Evolutionary conservation across 2,113 vertebrate species (phyloP).

Genomic region (Tyto alba): DNA sequence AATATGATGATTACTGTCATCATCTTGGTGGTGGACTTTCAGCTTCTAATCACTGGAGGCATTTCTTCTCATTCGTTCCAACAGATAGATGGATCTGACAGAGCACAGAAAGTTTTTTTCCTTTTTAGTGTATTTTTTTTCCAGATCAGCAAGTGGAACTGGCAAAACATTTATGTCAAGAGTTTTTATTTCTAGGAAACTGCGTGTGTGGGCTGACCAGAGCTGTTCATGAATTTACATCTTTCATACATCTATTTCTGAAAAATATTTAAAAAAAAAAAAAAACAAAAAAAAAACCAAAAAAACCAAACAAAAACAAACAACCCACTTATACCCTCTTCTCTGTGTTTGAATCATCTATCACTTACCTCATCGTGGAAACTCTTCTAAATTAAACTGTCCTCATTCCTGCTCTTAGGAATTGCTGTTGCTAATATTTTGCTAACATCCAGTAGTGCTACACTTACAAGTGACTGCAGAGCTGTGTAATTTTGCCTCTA

Average conservation of each 20-base stretch:
- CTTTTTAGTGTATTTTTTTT: not conserved
- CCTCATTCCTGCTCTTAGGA: not conserved
- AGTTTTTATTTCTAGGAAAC: not conserved
- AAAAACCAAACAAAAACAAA: too few species aligned
- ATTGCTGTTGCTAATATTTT: not conserved
- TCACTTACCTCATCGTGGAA: not conserved
- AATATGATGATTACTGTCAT: not conserved
- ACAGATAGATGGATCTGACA: not conserved
- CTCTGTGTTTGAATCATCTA: not conserved
- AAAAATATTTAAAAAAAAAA: not conserved
- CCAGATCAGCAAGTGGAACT: not conserved
- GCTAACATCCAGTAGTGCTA: not conserved
- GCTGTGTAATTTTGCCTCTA: not conserved
- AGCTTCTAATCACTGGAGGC: not conserved
- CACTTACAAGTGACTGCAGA: not conserved
- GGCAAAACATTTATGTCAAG: not conserved
- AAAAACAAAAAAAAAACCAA: not conserved
- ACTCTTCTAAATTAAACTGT: not conserved
- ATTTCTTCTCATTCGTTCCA: not conserved
- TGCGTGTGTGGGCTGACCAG: not conserved
- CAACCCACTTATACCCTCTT: not conserved
- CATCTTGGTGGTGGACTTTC: not conserved
- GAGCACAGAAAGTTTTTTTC: not conserved
- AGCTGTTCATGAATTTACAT: not conserved
- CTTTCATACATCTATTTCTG: not conserved